These are phyloP conservation scores for Brachylomia viminalis DNA, from an alignment of 2,888 invertebrate genomes.

Conservation along the genomic window DNA sequence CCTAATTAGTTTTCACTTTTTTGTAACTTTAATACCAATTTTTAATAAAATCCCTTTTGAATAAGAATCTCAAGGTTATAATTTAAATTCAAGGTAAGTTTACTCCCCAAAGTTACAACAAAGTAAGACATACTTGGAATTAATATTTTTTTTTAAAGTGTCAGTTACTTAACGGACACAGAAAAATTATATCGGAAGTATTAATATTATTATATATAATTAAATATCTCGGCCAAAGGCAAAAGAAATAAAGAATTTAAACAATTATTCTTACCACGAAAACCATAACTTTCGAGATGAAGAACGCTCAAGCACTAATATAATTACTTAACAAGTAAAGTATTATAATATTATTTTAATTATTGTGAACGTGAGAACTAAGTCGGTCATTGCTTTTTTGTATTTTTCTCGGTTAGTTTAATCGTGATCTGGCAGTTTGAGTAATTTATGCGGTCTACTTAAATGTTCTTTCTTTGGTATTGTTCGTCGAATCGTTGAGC, in stretches of 20 bases:
- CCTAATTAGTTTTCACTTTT: constrained; percentile 10
- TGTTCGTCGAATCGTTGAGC: too few species aligned
- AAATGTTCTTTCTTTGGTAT: too few species aligned
- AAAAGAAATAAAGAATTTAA: not conserved
- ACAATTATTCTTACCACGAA: not conserved
- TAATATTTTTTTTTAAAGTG: not conserved
- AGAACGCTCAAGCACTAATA: constrained; percentile 16
- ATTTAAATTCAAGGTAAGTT: not conserved
- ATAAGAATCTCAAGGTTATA: not conserved
- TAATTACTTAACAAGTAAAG: constrained; percentile 33
- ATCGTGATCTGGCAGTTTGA: too few species aligned
- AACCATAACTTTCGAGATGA: constrained; percentile 29
- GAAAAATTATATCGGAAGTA: too few species aligned
- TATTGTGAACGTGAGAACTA: too few species aligned
- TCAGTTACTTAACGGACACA: not conserved
- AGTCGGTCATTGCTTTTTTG: too few species aligned
- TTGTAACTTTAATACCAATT: not conserved
- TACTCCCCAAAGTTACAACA: not conserved
- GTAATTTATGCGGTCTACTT: too few species aligned
- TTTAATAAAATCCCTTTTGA: not conserved
- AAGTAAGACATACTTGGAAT: not conserved
- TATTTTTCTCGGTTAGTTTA: too few species aligned
- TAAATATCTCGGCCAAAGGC: not conserved
- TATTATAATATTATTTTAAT: too few species aligned
- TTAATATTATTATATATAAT: too few species aligned